A percentile compares a stretch with the other conserved stretches of the same genome.
These are phyloP conservation scores for Hypanus sabinus DNA, from an alignment of 2,113 vertebrate genomes.

Conservation along the genomic window DNA sequence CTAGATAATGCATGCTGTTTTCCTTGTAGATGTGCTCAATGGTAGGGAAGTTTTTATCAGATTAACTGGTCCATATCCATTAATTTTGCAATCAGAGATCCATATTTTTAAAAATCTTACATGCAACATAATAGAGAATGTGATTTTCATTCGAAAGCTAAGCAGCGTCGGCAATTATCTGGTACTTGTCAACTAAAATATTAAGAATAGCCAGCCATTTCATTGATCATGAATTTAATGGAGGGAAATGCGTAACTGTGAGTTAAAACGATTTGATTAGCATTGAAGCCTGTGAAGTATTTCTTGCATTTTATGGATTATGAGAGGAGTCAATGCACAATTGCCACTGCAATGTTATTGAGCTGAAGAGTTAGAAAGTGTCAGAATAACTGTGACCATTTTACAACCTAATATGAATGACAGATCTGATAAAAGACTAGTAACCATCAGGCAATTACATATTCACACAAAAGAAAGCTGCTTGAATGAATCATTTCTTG, in stretches of 20 bases:
- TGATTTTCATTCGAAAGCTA: background rate
- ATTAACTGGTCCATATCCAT: too few species aligned
- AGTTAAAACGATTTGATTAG: background rate
- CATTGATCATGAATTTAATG: background rate
- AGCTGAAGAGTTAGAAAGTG: background rate
- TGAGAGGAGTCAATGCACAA: background rate
- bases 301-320: background rate
- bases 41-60: too few species aligned
- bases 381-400: background rate
- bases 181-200: background rate
- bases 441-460: background rate
- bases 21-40: too few species aligned
- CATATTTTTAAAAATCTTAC: background rate
- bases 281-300: background rate
- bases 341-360: background rate
- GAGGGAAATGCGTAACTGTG: background rate
- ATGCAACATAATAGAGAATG: background rate
- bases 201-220: background rate
- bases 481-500: background rate
- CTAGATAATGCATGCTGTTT: too few species aligned
- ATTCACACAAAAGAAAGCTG: background rate
- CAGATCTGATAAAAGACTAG: background rate
- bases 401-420: background rate
- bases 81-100: background rate
- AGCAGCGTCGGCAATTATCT: background rate